These are phyloP conservation scores for Pollenia amentaria DNA, from an alignment of 2,888 invertebrate genomes.

Conservation along the genomic window DNA sequence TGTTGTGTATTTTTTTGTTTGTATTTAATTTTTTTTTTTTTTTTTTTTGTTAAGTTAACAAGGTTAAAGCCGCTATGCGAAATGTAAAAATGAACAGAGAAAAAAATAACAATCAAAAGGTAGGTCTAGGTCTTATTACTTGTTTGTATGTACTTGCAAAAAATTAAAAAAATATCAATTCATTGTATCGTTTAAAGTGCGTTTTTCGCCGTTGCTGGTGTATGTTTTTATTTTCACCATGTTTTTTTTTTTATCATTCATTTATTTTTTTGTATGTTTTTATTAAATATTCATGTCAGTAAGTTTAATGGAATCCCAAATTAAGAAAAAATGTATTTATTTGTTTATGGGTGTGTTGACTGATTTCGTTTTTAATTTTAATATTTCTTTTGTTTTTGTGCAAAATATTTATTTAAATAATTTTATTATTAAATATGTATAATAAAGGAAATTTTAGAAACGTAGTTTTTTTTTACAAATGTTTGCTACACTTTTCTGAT, in stretches of 20 bases:
- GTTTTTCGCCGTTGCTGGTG: conserved; percentile 44
- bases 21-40: conserved; percentile 27
- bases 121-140: conserved; percentile 73
- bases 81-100: conserved; percentile 42
- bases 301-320: conserved; percentile 62
- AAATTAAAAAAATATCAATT: conserved; percentile 63
- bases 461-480: no score
- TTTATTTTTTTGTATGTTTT: background rate
- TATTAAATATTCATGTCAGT: conserved; percentile 61
- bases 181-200: conserved; percentile 67
- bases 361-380: conserved; percentile 27
- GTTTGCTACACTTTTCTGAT: no score
- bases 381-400: conserved; percentile 12
- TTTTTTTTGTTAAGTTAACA: conserved; percentile 56
- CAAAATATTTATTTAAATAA: background rate
- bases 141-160: conserved; percentile 70
- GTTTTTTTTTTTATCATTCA: background rate
- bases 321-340: background rate
- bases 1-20: background rate
- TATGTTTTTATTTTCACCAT: conserved; percentile 26
- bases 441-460: no score
- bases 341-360: conserved; percentile 53
- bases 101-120: conserved; percentile 67
- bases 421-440: no score
- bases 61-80: conserved; percentile 63